Evolutionary conservation across 2,888 invertebrate genomes (phyloP), one percentile per base, ranked within the genome.

Genomic region (Melipona bicolor): DNA sequence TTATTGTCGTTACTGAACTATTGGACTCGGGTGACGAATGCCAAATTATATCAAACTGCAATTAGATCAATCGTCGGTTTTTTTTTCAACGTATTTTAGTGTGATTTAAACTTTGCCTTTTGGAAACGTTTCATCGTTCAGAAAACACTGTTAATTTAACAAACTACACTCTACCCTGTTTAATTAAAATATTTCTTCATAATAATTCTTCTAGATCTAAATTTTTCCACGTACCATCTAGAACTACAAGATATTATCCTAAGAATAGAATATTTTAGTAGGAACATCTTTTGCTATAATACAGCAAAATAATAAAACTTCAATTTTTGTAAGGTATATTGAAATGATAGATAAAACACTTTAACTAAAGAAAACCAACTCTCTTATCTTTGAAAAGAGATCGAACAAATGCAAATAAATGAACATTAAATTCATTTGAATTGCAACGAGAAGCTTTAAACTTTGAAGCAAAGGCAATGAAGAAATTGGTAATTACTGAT

Each of bases 1-100:
- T 82, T 61, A 79, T 64, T 27, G 32, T 27, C 49, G 54, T 56
- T 49, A 49, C 76, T 54, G 50, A 70, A 70, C 70, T 50, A 32
- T 36, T 17, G 27, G 17, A 24, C 65, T 65, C 77, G 61, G 77
- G 65, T 80, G 80, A 64, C 36, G 76, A 62, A 21, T n/a, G n/a
- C 43, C 27, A 21, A 4, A 4, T 70, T 52, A 21, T 15, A 36
- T 11, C 11, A 24, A 43, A 13, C 21, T n/a, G 64, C 24, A 9
- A 77, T 77, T 71, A 36, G 27, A 71, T 65, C 24, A 56, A 21
- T 36, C 21, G 0, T 11, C 64, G 36, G 19, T 43, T 43, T 11
- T 6, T 27, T 27, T 19, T 27, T 69, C 1, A 27, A 19, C 19
- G 68, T 21, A 61, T 36, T 50, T 24, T 52, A 52, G 5, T 4